Conservation (phyloP, 2,888 invertebrate genomes). For the Neria commutata region DNA sequence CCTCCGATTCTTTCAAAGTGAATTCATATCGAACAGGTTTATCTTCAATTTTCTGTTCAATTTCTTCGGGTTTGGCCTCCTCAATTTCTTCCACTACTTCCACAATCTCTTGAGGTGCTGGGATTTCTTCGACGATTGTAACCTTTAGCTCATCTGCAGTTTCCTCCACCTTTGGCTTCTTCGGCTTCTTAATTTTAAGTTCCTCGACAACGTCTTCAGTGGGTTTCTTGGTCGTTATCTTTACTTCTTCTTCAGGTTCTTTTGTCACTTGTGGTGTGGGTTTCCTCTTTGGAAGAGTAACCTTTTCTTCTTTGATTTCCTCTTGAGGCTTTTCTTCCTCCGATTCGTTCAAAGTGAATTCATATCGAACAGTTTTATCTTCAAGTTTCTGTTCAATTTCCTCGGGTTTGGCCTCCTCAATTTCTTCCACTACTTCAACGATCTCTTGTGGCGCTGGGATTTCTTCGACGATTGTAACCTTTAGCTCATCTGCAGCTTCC, state of each 20-base stretch:
- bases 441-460: conserved; percentile 33
- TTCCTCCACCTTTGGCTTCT: conserved; percentile 46
- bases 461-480: conserved; percentile 49
- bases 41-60: conserved; percentile 39
- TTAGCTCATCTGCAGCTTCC: conserved; percentile 30
- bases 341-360: conserved; percentile 26
- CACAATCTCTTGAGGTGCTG: conserved; percentile 38
- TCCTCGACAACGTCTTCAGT: conserved; percentile 50
- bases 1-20: conserved; percentile 36
- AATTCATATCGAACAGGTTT: conserved; percentile 36
- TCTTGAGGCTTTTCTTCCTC: conserved; percentile 39
- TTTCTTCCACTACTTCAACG: conserved; percentile 44
- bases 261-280: conserved; percentile 42
- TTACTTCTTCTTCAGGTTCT: conserved; percentile 53
- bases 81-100: conserved; percentile 49
- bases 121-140: conserved; percentile 48
- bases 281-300: conserved; percentile 30
- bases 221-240: conserved; percentile 40
- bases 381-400: conserved; percentile 11
- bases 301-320: conserved; percentile 26
- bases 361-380: conserved; percentile 34
- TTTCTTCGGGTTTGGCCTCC: conserved; percentile 31
- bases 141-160: conserved; percentile 52
- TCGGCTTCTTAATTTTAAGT: conserved; percentile 46
- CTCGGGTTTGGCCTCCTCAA: conserved; percentile 30